A percentile compares a stretch with the other conserved stretches of the same genome.
Evolutionary conservation across 1,140 invertebrate genomes (phyloP).

Genomic region (Zaprionus inermis): DNA sequence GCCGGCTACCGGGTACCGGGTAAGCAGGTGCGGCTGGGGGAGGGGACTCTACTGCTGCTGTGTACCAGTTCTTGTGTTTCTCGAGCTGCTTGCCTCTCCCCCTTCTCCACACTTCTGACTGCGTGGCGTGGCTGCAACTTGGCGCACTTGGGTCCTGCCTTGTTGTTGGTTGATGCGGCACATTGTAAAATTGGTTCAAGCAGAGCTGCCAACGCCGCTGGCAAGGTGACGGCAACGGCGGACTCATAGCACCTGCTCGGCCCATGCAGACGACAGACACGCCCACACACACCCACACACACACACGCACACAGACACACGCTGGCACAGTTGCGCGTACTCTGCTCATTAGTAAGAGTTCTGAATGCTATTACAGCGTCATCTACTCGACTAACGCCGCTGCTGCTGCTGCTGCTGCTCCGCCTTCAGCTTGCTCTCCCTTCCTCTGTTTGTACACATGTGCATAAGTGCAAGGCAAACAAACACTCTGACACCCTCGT

Average conservation of each 20-base stretch:
- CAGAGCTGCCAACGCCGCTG: slow-evolving; percentile 62
- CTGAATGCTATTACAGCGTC: slow-evolving; percentile 82
- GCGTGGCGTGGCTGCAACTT: slow-evolving; percentile 7
- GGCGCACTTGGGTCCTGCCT: slow-evolving; percentile 15
- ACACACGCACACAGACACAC: slow-evolving; percentile 3
- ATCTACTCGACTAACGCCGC: slow-evolving; percentile 71
- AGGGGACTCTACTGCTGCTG: background rate
- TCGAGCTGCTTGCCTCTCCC: background rate
- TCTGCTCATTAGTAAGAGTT: slow-evolving; percentile 80
- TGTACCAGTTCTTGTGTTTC: slow-evolving; percentile 6
- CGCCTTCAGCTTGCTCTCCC: background rate
- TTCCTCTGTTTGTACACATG: slow-evolving; percentile 66
- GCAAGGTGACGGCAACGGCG: slow-evolving; percentile 54
- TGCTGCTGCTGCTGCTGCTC: slow-evolving; percentile 1
- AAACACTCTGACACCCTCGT: slow-evolving; percentile 45
- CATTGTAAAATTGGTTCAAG: slow-evolving; percentile 81
- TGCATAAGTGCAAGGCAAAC: slow-evolving; percentile 76
- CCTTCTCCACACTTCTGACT: background rate
- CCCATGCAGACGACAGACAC: slow-evolving; percentile 5
- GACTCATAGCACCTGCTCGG: slow-evolving; percentile 62
- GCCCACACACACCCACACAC: background rate
- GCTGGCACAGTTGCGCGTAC: slow-evolving; percentile 12
- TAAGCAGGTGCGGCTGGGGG: background rate
- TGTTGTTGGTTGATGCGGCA: slow-evolving; percentile 35
- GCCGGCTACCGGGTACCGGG: slow-evolving; percentile 11